Evolutionary conservation across 53 echinoderm and acorn worm genomes (phyloP), one percentile per base, ranked within the genome.

Genomic region (Holothuria leucospilota): DNA sequence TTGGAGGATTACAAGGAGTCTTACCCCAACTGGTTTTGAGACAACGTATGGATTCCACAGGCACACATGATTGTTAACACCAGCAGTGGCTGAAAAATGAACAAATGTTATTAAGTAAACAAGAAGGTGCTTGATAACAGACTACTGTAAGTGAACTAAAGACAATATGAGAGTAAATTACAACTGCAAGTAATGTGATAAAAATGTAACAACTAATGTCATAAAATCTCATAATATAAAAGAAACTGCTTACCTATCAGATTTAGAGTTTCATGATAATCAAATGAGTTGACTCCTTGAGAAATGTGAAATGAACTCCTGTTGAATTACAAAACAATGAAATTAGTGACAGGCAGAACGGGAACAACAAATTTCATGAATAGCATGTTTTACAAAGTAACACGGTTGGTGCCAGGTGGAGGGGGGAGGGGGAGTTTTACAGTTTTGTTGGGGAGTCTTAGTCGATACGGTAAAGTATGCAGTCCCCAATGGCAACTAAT

Each of bases 11-110:
- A 56, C 15, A 18, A 18, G 46, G 63, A 29, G n/a, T 77, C 95
- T 91, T 84, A 96, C 97, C 83, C 97, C 97, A 63, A 96, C 97
- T 74, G 97, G 94, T 39, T 96, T 96, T 26, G 97, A 96, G 58
- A 96, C 95, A 40, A 96, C 97, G 83, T 96, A 96, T 46, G 97
- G 97, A 58, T 96, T 95, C 97, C 97, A 96, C 59, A 96, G 85
- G 85, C 97, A 96, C 38, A 96, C 95, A 63, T 96, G 97, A 62
- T 95, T 91, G 74, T 94, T 93, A 25, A 96, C 97, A 28, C 96
- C 97, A 30, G 97, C 95, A 16, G 91, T 88, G 11, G 91, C 94
- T 96, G 79, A 63, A 61, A 28, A 66, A 82, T 77, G 20, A 49
- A 86, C 25, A 20, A 63, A 27, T 20, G 68, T 68, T 25, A 84